A percentile compares a stretch with the other conserved stretches of the same genome.
Conservation (phyloP, 2,797 vertebrate genomes). For the Discoglossus pictus region DNA sequence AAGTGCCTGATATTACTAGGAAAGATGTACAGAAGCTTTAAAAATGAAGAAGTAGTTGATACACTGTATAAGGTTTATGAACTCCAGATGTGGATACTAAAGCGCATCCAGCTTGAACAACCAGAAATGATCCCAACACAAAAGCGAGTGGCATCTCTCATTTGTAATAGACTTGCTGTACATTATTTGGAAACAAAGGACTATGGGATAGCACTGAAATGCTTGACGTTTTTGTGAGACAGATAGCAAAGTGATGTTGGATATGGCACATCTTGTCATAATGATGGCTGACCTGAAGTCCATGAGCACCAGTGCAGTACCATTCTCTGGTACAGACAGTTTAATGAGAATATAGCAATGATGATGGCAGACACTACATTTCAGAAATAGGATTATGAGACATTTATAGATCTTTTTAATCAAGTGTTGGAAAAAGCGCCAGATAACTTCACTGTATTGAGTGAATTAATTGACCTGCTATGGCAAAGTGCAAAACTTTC, state of each 20-base stretch:
- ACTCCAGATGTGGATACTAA: constrained; percentile 62
- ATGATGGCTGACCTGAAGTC: constrained; percentile 66
- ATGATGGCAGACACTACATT: constrained; percentile 70
- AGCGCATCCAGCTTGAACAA: constrained; percentile 55
- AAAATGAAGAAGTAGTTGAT: constrained; percentile 59
- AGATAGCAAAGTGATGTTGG: constrained; percentile 61
- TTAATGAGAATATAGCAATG: constrained; percentile 58
- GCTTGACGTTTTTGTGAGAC: constrained; percentile 52
- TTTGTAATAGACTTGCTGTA: constrained; percentile 63
- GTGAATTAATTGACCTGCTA: constrained; percentile 62
- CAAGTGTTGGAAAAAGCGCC: constrained; percentile 56
- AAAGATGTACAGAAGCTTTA: constrained; percentile 59
- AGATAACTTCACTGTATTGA: constrained; percentile 65
- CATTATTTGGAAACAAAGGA: constrained; percentile 53
- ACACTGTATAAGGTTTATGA: constrained; percentile 69
- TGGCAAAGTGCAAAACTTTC: constrained; percentile 64
- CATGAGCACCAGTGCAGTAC: constrained; percentile 62
- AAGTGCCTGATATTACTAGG: constrained; percentile 67
- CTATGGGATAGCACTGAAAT: constrained; percentile 46
- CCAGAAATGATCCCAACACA: constrained; percentile 60
- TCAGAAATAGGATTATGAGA: constrained; percentile 64
- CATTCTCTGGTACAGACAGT: constrained; percentile 60
- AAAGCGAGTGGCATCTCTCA: constrained; percentile 57
- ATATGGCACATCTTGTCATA: constrained; percentile 65
- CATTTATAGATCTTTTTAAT: constrained; percentile 57